Evolutionary conservation across 2,113 vertebrate species (phyloP).

Genomic region (Dipodomys stephensi): DNA sequence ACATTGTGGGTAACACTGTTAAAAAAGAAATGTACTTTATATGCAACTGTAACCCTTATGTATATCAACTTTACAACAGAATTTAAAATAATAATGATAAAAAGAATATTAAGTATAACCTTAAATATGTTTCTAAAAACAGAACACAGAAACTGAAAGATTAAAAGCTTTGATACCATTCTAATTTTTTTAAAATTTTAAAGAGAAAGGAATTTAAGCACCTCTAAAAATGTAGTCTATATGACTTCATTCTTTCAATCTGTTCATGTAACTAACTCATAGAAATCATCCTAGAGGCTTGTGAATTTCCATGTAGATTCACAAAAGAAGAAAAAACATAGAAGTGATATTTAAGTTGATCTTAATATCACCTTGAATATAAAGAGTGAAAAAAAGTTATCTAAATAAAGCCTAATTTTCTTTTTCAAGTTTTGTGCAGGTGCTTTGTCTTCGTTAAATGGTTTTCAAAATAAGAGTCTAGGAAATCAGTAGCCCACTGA

Average conservation of each 20-base stretch:
- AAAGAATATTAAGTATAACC: not conserved
- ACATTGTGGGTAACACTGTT: too few species aligned
- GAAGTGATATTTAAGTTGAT: not conserved
- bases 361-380: conserved; percentile 47
- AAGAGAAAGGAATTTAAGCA: not conserved
- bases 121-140: conserved; percentile 47
- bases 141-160: not conserved
- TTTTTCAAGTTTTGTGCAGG: conserved; percentile 45
- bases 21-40: too few species aligned
- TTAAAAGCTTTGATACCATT: not conserved
- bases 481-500: conserved; percentile 30
- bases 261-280: not conserved
- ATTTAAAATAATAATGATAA: too few species aligned
- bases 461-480: not conserved
- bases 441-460: conserved; percentile 38
- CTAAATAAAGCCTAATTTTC: conserved; percentile 47
- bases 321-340: not conserved
- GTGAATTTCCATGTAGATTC: not conserved
- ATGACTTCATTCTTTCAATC: not conserved
- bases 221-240: not conserved
- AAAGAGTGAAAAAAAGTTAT: not conserved
- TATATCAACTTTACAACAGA: too few species aligned
- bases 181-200: conserved; percentile 9
- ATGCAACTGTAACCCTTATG: too few species aligned
- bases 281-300: conserved; percentile 10